A percentile compares a stretch with the other conserved stretches of the same genome.
phyloP scores from a whole-genome alignment of 2,797 vertebrate genomes.

The Rallus crepitans region DNA sequence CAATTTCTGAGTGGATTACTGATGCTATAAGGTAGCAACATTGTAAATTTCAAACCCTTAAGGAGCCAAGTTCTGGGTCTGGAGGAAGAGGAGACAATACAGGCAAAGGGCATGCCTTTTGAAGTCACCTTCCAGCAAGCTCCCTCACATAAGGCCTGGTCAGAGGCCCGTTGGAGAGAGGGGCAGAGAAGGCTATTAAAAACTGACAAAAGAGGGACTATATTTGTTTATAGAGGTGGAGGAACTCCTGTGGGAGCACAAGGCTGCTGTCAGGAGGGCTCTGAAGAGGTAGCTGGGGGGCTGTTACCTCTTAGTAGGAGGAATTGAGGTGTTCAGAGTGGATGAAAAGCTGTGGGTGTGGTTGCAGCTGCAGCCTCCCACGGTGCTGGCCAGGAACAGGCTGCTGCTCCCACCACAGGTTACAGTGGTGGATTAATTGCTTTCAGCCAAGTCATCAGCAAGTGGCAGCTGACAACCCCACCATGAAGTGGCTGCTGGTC shows the following conservation, averaged over 20 bases:
- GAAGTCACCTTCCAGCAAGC: neutral
- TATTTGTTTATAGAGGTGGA: neutral
- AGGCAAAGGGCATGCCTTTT: neutral
- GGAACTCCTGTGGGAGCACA: neutral
- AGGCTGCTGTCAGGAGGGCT: neutral
- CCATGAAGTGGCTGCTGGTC: neutral
- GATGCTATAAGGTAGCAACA: neutral
- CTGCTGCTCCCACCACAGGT: neutral
- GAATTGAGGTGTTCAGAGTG: neutral
- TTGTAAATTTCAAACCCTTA: too few species aligned
- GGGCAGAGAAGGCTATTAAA: neutral
- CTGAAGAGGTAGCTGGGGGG: neutral
- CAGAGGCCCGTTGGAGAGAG: neutral
- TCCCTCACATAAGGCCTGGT: neutral
- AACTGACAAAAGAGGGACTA: neutral
- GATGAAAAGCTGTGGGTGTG: neutral
- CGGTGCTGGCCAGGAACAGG: neutral
- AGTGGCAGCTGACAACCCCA: neutral
- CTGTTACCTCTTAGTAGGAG: neutral
- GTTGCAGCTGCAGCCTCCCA: neutral
- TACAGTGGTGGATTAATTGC: neutral
- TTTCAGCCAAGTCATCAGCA: neutral
- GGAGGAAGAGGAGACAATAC: neutral
- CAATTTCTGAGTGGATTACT: neutral
- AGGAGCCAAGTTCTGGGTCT: neutral